Evolutionary conservation across 1,140 invertebrate species (phyloP).

Genomic region (Leptonema lineaticorne): DNA sequence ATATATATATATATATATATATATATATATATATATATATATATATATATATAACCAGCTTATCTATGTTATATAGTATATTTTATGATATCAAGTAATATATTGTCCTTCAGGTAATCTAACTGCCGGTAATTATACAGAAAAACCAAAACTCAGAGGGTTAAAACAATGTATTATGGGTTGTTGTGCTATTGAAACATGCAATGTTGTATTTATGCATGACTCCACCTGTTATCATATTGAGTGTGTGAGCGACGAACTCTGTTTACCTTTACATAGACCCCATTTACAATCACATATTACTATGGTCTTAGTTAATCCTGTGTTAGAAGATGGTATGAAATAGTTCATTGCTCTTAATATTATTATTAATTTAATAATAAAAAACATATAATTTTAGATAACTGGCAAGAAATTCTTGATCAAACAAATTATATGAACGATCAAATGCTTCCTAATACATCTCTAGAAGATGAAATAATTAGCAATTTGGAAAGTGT

Average conservation of each 20-base stretch:
- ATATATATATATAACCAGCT: no score
- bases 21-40: no score
- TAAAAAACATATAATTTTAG: constrained; percentile 41
- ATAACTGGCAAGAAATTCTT: constrained; percentile 55
- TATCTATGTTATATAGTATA: not conserved
- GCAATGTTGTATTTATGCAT: constrained; percentile 78
- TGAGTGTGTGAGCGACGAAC: constrained; percentile 67
- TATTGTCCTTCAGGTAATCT: constrained; percentile 55
- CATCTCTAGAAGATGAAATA: constrained; percentile 51
- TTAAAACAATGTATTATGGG: constrained; percentile 67
- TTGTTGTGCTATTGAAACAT: constrained; percentile 68
- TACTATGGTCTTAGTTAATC: constrained; percentile 75
- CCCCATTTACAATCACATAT: constrained; percentile 60
- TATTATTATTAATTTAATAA: not conserved
- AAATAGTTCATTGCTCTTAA: no score
- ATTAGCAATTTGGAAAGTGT: constrained; percentile 49
- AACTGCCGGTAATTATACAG: constrained; percentile 62
- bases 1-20: no score
- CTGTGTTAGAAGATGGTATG: constrained; percentile 54
- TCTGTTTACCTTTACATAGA: constrained; percentile 66
- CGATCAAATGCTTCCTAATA: constrained; percentile 47
- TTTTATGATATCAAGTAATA: not conserved
- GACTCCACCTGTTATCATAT: constrained; percentile 76
- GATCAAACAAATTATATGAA: constrained; percentile 51
- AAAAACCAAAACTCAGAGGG: constrained; percentile 56